Evolutionary conservation across 2,797 vertebrate species (phyloP).

Genomic region (Lophotriccus pileatus): DNA sequence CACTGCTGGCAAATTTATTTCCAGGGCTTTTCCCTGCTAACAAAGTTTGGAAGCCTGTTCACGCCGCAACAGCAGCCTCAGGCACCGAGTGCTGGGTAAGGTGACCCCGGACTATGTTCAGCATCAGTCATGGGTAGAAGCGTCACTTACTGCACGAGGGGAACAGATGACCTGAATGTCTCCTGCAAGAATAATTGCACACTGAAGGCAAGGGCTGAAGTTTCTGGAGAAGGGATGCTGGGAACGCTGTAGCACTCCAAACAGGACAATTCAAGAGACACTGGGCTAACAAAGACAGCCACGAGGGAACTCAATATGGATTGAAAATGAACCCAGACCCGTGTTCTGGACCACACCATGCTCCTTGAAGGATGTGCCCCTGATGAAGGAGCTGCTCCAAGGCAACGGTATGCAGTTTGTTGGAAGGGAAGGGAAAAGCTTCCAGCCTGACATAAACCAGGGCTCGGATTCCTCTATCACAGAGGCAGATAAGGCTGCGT

Average conservation of each 20-base stretch:
- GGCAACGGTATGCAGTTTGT: not conserved
- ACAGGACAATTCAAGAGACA: not conserved
- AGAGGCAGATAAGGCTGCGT: constrained; percentile 33
- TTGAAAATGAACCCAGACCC: not conserved
- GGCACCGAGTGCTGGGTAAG: not conserved
- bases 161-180: not conserved
- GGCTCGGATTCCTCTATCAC: constrained; percentile 2
- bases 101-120: not conserved
- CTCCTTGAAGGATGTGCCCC: not conserved
- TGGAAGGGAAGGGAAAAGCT: constrained; percentile 17
- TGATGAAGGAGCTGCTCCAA: not conserved
- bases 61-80: not conserved
- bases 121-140: not conserved
- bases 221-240: not conserved
- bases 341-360: not conserved
- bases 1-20: not conserved
- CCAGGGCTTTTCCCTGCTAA: not conserved
- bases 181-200: not conserved
- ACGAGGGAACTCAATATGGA: not conserved
- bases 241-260: not conserved
- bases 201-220: not conserved
- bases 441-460: constrained; percentile 45
- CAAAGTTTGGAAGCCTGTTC: not conserved
- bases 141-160: not conserved
- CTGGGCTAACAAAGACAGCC: not conserved